Base-by-base conservation (phyloP, 1,140 invertebrate species). In the Idris sp. region DNA sequence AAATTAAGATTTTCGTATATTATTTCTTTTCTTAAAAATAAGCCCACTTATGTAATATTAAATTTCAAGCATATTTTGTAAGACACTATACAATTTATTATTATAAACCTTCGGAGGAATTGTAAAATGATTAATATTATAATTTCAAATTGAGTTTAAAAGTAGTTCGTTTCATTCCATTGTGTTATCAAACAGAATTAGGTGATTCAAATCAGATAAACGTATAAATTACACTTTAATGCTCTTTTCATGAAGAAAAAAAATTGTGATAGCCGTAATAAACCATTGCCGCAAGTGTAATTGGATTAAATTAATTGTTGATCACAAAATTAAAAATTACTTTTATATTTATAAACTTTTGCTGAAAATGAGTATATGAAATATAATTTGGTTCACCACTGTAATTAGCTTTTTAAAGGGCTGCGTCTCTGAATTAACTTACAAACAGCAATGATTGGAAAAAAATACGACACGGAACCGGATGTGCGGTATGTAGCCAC, bases 381-480 rank as follows among this genome's bases (percentile, higher is more conserved):
- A n/a, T n/a, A n/a, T n/a, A n/a, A n/a, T n/a, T n/a, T n/a, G n/a
- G n/a, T n/a, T 41, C 26, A 4, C 26, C 7, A 28, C n/a, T 11
- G 14, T 59, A 61, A 69, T 69, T 59, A 54, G 46, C n/a, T 46
- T 69, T 43, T 36, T 18, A 43, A 71, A 56, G 48, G 56, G 56
- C 31, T 13, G 11, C 15, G n/a, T 31, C 38, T 46, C 48, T 44
- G 38, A 36, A 61, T 61, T 58, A 36, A 51, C 31, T 58, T 36
- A 10, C 46, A 56, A 14, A 36, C 15, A 18, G 36, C 33, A 22
- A 53, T 28, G 62, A 62, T 68, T 68, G 14, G 58, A 64, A 56
- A 73, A 67, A 68, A 74, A 74, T 53, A 11, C 46, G 25, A 64
- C 36, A 18, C 72, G 58, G 64, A 75, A 75, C 64, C 72, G 72